Evolutionary conservation across 2,113 vertebrate species (phyloP).

Genomic region (Hemiprocne comata): DNA sequence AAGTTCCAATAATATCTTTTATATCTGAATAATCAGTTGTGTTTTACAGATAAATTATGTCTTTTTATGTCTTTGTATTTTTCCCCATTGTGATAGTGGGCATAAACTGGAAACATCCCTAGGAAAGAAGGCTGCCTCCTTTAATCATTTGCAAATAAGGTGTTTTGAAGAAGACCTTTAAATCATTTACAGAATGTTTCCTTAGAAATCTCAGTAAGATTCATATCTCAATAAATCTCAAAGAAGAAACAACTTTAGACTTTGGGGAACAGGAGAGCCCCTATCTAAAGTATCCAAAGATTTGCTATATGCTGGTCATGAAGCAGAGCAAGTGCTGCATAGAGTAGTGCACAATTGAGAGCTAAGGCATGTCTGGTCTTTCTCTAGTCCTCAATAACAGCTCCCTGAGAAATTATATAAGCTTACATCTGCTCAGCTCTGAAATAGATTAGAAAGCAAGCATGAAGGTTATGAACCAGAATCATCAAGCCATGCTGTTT

Average conservation of each 20-base stretch:
- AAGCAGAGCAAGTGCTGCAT: background rate
- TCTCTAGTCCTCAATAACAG: background rate
- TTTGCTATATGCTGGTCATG: background rate
- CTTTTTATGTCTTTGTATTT: background rate
- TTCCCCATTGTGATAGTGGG: background rate
- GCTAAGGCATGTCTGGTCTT: background rate
- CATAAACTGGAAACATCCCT: background rate
- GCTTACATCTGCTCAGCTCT: slow-evolving; percentile 1
- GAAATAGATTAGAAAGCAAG: slow-evolving; percentile 15
- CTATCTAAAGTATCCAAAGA: background rate
- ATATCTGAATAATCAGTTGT: background rate
- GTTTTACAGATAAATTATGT: background rate
- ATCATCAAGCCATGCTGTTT: background rate
- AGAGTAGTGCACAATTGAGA: background rate
- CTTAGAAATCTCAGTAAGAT: background rate
- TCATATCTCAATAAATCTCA: background rate
- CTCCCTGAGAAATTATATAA: background rate
- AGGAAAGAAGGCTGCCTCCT: background rate
- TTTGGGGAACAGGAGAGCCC: background rate
- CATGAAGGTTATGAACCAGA: slow-evolving; percentile 17
- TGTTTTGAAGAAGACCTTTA: background rate
- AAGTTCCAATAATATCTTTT: background rate
- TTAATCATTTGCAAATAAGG: background rate
- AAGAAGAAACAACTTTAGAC: background rate
- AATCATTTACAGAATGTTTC: background rate